phyloP scores from a whole-genome alignment of 2,797 vertebrate species.

The Melanotaenia parkinsoni region DNA sequence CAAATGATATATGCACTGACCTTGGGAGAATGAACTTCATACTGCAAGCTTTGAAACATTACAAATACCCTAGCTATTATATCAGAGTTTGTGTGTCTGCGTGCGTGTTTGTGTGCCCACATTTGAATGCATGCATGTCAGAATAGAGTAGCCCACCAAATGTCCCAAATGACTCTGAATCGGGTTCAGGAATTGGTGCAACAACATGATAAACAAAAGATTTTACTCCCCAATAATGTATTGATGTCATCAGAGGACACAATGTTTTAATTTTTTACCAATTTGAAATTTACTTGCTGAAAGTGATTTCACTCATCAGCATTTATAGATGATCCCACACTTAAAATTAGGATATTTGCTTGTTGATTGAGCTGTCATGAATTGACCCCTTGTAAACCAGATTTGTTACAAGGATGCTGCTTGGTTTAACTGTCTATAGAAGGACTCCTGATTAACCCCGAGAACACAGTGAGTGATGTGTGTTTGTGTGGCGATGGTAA shows the following conservation, averaged over 20 bases:
- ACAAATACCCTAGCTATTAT: conserved; percentile 2
- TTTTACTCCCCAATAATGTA: conserved; percentile 31
- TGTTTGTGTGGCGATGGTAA: conserved; percentile 70
- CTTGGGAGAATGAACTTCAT: conserved; percentile 16
- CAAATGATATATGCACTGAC: conserved; percentile 8
- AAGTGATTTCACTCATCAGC: conserved; percentile 13
- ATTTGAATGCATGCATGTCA: conserved; percentile 7
- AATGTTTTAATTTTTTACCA: conserved; percentile 32
- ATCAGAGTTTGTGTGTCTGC: background rate
- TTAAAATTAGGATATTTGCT: conserved; percentile 5
- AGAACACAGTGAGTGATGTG: conserved; percentile 77
- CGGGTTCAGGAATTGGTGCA: conserved; percentile 34
- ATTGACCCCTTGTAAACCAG: conserved; percentile 52
- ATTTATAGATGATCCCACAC: background rate
- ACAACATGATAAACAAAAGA: conserved; percentile 33
- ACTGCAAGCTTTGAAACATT: background rate
- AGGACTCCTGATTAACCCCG: conserved; percentile 73
- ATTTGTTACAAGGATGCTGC: conserved; percentile 45
- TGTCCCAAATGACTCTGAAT: conserved; percentile 26
- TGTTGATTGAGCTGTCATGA: conserved; percentile 40
- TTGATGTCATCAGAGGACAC: conserved; percentile 1
- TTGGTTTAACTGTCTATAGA: conserved; percentile 68
- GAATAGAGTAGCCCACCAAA: conserved; percentile 6
- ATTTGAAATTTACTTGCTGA: conserved; percentile 15
- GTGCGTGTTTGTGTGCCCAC: background rate